phyloP scores from a whole-genome alignment of 1,140 invertebrate genomes.

The Grapholita molesta region DNA sequence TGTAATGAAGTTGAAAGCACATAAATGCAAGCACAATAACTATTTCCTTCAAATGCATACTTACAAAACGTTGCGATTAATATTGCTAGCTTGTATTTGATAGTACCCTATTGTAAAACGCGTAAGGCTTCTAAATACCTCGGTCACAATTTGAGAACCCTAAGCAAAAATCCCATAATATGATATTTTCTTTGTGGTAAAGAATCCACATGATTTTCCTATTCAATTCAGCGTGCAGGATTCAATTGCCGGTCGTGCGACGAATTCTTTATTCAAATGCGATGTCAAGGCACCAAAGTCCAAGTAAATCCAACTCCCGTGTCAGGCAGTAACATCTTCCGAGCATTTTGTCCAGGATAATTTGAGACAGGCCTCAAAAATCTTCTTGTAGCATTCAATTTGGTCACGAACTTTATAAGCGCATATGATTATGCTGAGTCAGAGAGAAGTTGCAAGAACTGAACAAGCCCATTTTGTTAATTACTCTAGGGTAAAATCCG shows the following conservation, averaged over 20 bases:
- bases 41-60: not conserved
- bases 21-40: not conserved
- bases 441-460: conserved; percentile 30
- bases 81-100: not conserved
- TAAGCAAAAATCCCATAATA: not conserved
- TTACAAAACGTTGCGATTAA: not conserved
- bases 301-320: not conserved
- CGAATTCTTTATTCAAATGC: not conserved
- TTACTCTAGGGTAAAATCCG: conserved; percentile 2
- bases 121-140: not conserved
- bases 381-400: not conserved
- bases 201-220: not conserved
- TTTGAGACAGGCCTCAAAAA: not conserved
- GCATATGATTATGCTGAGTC: not conserved
- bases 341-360: not conserved
- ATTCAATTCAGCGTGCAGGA: not conserved
- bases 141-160: not conserved
- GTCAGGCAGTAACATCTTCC: not conserved
- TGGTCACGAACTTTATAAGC: not conserved
- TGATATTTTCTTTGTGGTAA: not conserved
- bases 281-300: not conserved
- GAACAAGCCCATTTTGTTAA: not conserved
- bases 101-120: not conserved
- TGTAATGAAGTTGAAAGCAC: not conserved
- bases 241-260: not conserved